A percentile compares a stretch with the other conserved stretches of the same genome.
These are phyloP conservation scores for Melopsittacus undulatus DNA, from an alignment of 2,797 vertebrate genomes.

Conservation along the genomic window DNA sequence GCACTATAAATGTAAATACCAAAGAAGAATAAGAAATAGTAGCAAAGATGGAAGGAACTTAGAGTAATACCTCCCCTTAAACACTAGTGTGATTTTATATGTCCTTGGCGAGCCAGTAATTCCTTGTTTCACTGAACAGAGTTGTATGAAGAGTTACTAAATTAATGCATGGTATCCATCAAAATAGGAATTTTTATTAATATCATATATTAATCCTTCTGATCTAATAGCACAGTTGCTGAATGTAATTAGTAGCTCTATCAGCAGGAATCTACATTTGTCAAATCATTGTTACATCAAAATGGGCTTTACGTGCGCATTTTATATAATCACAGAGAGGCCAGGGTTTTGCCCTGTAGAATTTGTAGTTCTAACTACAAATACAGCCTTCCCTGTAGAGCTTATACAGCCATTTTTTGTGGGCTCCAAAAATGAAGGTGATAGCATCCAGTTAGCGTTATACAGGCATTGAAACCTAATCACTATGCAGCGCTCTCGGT, in stretches of 20 bases:
- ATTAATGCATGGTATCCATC: not conserved
- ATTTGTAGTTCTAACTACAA: no score
- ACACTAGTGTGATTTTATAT: not conserved
- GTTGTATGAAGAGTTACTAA: not conserved
- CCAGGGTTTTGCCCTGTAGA: no score
- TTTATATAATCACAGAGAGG: fast-evolving
- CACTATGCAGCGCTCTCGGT: fast-evolving
- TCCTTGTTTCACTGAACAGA: not conserved
- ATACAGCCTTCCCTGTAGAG: not conserved
- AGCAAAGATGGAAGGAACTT: not conserved
- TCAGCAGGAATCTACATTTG: not conserved
- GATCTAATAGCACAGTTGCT: not conserved
- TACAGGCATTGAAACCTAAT: not conserved
- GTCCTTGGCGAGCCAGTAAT: not conserved
- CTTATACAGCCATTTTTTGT: not conserved
- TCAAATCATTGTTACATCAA: not conserved
- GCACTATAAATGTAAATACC: not conserved
- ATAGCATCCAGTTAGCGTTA: not conserved
- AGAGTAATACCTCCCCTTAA: not conserved
- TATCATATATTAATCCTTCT: not conserved
- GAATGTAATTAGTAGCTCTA: slow-evolving; percentile 28
- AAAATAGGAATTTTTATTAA: not conserved
- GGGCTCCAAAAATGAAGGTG: not conserved
- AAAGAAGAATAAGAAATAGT: not conserved
- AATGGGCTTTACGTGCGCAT: fast-evolving